Evolutionary conservation across 2,888 invertebrate genomes (phyloP).

Genomic region (Drosophila macrospina): DNA sequence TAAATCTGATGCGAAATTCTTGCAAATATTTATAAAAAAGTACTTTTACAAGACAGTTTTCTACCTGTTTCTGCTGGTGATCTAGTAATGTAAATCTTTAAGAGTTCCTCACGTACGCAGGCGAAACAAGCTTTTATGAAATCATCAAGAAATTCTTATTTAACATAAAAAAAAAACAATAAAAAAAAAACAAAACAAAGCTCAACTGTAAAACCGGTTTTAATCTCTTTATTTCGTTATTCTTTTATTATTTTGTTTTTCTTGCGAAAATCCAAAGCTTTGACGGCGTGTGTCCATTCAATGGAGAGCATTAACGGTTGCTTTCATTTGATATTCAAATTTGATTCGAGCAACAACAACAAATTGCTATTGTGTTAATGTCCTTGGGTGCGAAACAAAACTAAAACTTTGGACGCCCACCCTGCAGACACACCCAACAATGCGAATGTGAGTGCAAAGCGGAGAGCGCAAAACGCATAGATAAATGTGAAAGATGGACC

Average conservation of each 20-base stretch:
- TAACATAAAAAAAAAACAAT: constrained; percentile 19
- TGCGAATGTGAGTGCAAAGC: constrained; percentile 64
- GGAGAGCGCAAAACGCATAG: constrained; percentile 54
- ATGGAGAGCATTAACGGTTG: constrained; percentile 8
- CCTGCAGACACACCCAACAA: constrained; percentile 62
- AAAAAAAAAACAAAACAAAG: constrained; percentile 16
- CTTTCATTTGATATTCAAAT: constrained; percentile 7
- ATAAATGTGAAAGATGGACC: constrained; percentile 47
- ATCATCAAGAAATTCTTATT: constrained; percentile 65
- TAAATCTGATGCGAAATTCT: constrained; percentile 5
- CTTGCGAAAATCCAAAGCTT: constrained; percentile 37
- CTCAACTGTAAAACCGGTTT: constrained; percentile 51
- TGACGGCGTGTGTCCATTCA: background rate
- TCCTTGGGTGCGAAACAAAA: constrained; percentile 58
- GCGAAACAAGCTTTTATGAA: constrained; percentile 48
- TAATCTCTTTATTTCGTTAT: constrained; percentile 15
- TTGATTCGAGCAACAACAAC: constrained; percentile 15
- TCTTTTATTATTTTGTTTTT: constrained; percentile 15
- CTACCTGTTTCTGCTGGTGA: constrained; percentile 23
- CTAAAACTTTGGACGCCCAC: constrained; percentile 44
- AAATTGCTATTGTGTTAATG: constrained; percentile 35
- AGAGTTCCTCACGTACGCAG: constrained; percentile 30
- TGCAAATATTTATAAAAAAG: constrained; percentile 2
- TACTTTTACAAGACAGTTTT: constrained; percentile 10
- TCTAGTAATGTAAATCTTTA: constrained; percentile 25